Conservation (phyloP, 2,797 vertebrate genomes). For the Phataginus tricuspis region DNA sequence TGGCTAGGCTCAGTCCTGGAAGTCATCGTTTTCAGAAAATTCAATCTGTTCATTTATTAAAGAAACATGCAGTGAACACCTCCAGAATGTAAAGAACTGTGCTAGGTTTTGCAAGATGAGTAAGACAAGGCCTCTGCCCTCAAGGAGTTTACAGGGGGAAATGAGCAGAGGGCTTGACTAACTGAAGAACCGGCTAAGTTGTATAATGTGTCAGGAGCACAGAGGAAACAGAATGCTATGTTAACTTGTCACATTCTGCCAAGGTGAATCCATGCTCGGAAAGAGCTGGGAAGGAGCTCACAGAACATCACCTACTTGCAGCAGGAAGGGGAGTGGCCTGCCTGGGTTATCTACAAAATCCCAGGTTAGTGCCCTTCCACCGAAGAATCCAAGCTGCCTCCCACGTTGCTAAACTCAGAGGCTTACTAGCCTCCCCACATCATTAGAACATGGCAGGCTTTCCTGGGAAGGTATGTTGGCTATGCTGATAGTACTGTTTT, state of each 20-base stretch:
- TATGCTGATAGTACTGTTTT: not conserved
- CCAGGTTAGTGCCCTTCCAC: not conserved
- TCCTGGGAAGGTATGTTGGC: not conserved
- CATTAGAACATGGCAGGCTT: not conserved
- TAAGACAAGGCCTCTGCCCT: conserved; percentile 59
- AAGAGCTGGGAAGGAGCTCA: not conserved
- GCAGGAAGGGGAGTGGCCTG: not conserved
- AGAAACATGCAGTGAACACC: conserved; percentile 41
- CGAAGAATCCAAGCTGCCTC: not conserved
- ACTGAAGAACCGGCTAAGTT: not conserved
- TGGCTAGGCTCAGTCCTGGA: not conserved
- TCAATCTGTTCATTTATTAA: conserved; percentile 33
- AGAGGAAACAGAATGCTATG: not conserved
- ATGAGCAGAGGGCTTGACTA: not conserved
- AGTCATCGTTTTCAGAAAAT: not conserved
- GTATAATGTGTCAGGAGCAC: not conserved
- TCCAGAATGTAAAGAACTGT: not conserved
- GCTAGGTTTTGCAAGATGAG: conserved; percentile 26
- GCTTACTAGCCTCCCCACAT: accelerated
- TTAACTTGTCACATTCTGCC: not conserved
- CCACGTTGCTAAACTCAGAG: not conserved
- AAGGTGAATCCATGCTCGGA: not conserved
- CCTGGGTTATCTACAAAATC: accelerated
- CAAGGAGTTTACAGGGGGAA: conserved; percentile 43
- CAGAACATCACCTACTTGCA: not conserved